phyloP scores from a whole-genome alignment of 2,113 vertebrate genomes.

The Erythrolamprus reginae region DNA sequence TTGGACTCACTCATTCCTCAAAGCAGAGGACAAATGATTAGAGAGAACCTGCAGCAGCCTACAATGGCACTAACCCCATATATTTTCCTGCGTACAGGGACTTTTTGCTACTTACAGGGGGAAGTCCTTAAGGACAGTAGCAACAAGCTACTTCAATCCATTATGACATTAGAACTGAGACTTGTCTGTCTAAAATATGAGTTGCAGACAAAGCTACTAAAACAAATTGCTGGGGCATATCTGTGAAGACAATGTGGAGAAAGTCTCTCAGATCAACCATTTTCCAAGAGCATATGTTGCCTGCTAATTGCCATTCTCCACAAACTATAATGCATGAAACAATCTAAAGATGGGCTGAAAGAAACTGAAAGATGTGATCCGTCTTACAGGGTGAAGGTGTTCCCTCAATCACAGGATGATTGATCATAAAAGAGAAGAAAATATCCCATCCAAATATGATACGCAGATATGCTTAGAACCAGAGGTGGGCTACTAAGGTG shows the following conservation, averaged over 20 bases:
- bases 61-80: background rate
- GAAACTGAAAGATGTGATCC: background rate
- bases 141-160: background rate
- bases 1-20: background rate
- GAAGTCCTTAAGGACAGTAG: background rate
- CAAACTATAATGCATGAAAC: background rate
- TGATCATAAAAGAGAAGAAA: background rate
- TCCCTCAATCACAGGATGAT: background rate
- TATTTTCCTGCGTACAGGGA: background rate
- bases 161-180: background rate
- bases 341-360: background rate
- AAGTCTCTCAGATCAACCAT: background rate
- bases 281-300: background rate
- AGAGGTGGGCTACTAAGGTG: too few species aligned
- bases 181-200: background rate
- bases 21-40: background rate
- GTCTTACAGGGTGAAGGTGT: background rate
- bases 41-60: background rate
- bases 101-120: background rate
- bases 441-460: background rate
- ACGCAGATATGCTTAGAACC: too few species aligned
- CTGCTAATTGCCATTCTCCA: background rate
- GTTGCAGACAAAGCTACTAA: background rate
- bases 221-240: background rate
- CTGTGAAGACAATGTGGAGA: background rate